Percentiles rank a stretch among this genome's conserved stretches.
These are phyloP conservation scores for Sebastes jordani DNA, from an alignment of 2,797 vertebrate genomes.

Conservation along the genomic window DNA sequence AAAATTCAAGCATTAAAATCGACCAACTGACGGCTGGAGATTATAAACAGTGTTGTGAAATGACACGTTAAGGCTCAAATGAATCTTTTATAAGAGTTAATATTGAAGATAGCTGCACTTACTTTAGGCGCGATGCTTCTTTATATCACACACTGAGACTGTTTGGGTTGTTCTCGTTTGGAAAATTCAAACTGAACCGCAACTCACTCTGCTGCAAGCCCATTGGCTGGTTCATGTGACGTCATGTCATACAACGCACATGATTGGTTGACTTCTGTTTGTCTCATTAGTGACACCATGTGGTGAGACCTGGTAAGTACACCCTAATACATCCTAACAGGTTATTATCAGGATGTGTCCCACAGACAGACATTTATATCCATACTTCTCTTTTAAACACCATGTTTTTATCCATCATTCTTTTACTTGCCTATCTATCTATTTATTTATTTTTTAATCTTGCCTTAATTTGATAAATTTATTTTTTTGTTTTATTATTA, in stretches of 20 bases:
- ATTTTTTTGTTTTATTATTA: too few relatives aligned
- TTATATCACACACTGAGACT: not conserved
- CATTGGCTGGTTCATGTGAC: conserved; percentile 56
- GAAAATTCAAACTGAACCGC: conserved; percentile 66
- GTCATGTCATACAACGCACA: rapidly evolving
- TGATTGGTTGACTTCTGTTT: conserved; percentile 31
- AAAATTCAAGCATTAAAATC: not conserved
- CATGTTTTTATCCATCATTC: too few relatives aligned
- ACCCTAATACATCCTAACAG: not conserved
- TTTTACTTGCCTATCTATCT: too few relatives aligned
- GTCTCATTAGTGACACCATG: not conserved
- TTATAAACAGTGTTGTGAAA: not conserved
- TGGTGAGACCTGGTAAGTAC: not conserved
- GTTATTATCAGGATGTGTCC: not conserved
- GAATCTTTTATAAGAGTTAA: rapidly evolving
- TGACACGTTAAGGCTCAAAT: not conserved
- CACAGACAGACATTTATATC: not conserved
- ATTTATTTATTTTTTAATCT: too few relatives aligned
- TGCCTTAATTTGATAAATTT: too few relatives aligned
- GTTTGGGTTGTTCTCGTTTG: conserved; percentile 1
- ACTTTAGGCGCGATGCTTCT: conserved; percentile 71
- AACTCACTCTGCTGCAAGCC: not conserved
- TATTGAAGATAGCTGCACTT: conserved; percentile 10
- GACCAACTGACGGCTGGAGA: not conserved
- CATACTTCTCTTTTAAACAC: too few relatives aligned